These are phyloP conservation scores for Hymenopus coronatus DNA, from an alignment of 2,888 invertebrate genomes.

Conservation along the genomic window DNA sequence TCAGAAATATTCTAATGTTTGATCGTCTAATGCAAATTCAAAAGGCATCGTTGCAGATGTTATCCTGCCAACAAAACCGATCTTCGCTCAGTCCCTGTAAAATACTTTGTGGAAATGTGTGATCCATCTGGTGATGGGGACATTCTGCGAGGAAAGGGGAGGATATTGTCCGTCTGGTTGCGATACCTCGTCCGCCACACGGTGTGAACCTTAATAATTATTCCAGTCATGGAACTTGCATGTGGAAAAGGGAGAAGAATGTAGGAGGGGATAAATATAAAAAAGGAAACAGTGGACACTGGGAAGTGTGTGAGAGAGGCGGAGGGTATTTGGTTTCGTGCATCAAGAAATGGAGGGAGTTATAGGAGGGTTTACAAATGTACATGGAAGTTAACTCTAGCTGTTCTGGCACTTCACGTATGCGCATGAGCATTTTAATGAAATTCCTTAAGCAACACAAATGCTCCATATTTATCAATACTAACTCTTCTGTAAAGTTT, in stretches of 20 bases:
- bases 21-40: too few relatives aligned
- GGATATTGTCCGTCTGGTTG: neutral
- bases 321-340: neutral
- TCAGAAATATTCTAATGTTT: too few relatives aligned
- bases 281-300: neutral
- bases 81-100: too few relatives aligned
- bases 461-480: too few relatives aligned
- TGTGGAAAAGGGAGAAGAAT: neutral
- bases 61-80: too few relatives aligned
- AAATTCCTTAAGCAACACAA: too few relatives aligned
- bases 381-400: neutral
- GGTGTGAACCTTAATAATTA: constrained; percentile 5
- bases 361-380: neutral
- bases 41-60: too few relatives aligned
- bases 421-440: neutral
- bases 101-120: too few relatives aligned
- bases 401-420: neutral
- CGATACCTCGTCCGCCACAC: neutral
- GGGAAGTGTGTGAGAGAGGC: neutral
- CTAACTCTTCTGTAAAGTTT: too few relatives aligned
- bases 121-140: neutral
- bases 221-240: constrained; percentile 1
- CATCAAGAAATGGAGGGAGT: neutral
- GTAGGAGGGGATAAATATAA: neutral
- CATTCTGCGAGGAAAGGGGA: neutral